Evolutionary conservation across 1,140 invertebrate species (phyloP).

Genomic region (Episyrphus balteatus): DNA sequence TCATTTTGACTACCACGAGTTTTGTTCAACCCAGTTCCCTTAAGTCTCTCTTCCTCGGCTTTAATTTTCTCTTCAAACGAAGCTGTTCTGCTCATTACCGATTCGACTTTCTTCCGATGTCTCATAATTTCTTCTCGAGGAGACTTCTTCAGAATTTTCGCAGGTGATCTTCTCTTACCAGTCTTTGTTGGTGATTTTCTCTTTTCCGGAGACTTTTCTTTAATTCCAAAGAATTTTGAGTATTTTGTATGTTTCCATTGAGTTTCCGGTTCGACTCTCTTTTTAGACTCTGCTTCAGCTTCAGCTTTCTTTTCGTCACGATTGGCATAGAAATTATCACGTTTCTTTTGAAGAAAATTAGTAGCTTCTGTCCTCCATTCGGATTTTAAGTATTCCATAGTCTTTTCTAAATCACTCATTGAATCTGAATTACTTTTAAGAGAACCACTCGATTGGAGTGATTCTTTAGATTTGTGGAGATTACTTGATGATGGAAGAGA

Average conservation of each 20-base stretch:
- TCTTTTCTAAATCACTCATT: slow-evolving; percentile 29
- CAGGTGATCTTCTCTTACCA: too few species aligned
- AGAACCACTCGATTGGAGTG: slow-evolving; percentile 9
- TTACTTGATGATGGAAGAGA: not conserved
- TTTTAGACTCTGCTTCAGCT: slow-evolving; percentile 7
- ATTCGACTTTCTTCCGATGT: too few species aligned
- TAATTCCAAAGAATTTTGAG: slow-evolving; percentile 29
- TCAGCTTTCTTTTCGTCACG: slow-evolving; percentile 12
- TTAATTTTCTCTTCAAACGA: too few species aligned
- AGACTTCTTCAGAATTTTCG: too few species aligned
- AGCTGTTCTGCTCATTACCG: too few species aligned
- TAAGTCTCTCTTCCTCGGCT: too few species aligned
- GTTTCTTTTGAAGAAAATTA: slow-evolving; percentile 30
- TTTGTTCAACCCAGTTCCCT: too few species aligned
- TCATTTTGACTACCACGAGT: too few species aligned
- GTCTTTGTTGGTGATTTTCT: slow-evolving; percentile 14
- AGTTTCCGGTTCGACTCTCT: slow-evolving; percentile 8
- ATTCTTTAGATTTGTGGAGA: slow-evolving; percentile 12
- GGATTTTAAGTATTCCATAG: slow-evolving; percentile 31
- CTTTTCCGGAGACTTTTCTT: slow-evolving; percentile 22
- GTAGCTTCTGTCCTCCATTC: slow-evolving; percentile 34
- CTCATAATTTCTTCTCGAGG: too few species aligned
- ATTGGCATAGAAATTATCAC: slow-evolving; percentile 23
- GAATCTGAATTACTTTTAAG: slow-evolving; percentile 16
- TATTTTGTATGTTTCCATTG: slow-evolving; percentile 22